Base-by-base conservation (phyloP, 1,140 invertebrate species). In the Drosophila yakuba region DNA sequence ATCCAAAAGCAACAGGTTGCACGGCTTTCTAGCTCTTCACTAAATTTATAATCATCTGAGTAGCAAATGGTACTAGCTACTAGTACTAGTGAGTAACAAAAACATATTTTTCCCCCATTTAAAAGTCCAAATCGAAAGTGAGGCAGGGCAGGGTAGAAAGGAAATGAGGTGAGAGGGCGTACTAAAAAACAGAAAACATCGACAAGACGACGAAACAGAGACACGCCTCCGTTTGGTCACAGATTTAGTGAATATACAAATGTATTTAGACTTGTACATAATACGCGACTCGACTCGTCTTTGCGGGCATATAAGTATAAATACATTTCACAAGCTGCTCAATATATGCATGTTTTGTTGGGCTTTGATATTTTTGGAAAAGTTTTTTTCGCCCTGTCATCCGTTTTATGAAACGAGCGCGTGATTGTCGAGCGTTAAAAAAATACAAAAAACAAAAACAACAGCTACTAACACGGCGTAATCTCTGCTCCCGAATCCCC, bases 331-430 rank as follows among this genome's bases (percentile, higher is more conserved):
- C 43, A 48, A 64, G 60, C 59, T 48, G 7, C 32, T 52, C 44
- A 64, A 54, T 69, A 69, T 69, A 69, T 68, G 62, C 52, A 55
- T 69, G 48, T 43, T 67, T 43, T 67, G 28, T 45, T 74, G 32
- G 39, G 41, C 62, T 72, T 68, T 50, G 75, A 81, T 81, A 81
- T 82, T 82, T 83, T 82, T 83, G 80, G 80, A 82, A 74, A 78
- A 57, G 35, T 68, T 63, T 39, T 39, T 41, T 23, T 61, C 32
- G 67, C 67, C 17, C 51, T 69, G 67, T 71, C 67, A 71, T 79
- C 43, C 38, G 56, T 55, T 77, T 69, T 61, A 80, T 58, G 74
- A 68, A 58, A 57, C 41, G 48, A 82, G 74, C 79, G 80, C 79
- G 80, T 82, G 79, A 82, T 82, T 82, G 52, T 63, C 55, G 66